phyloP scores from a whole-genome alignment of 2,888 invertebrate genomes.

The Drosophila paramelanica region DNA sequence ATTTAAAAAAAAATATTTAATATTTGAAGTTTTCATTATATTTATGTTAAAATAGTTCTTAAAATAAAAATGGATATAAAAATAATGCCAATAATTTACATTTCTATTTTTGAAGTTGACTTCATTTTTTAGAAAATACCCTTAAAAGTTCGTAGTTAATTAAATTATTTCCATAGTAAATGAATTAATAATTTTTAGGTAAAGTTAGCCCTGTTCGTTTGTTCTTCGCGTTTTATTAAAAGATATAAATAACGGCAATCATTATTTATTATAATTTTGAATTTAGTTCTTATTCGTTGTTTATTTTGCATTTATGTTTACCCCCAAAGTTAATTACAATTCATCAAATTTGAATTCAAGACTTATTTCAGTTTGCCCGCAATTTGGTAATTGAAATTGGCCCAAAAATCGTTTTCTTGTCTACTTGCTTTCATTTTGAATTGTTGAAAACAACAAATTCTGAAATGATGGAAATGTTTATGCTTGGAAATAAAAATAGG shows the following conservation, averaged over 20 bases:
- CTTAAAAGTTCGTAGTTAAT: too few relatives aligned
- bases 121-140: too few relatives aligned
- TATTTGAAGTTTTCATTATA: too few relatives aligned
- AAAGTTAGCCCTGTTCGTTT: too few relatives aligned
- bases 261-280: conserved; percentile 20
- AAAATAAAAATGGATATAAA: too few relatives aligned
- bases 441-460: conserved; percentile 4
- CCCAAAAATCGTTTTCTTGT: conserved; percentile 15
- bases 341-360: conserved; percentile 55
- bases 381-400: conserved; percentile 52
- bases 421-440: conserved; percentile 20
- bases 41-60: too few relatives aligned
- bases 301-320: conserved; percentile 33
- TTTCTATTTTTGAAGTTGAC: too few relatives aligned
- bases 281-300: conserved; percentile 6
- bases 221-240: neutral
- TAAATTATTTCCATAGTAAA: too few relatives aligned
- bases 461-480: conserved; percentile 56
- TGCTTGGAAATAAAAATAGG: conserved; percentile 46
- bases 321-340: conserved; percentile 45
- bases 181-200: too few relatives aligned
- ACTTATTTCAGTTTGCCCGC: conserved; percentile 37
- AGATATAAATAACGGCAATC: conserved; percentile 4
- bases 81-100: too few relatives aligned
- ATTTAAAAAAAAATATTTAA: too few relatives aligned